phyloP scores from a whole-genome alignment of 2,888 invertebrate genomes.

The Coenonympha arcania region DNA sequence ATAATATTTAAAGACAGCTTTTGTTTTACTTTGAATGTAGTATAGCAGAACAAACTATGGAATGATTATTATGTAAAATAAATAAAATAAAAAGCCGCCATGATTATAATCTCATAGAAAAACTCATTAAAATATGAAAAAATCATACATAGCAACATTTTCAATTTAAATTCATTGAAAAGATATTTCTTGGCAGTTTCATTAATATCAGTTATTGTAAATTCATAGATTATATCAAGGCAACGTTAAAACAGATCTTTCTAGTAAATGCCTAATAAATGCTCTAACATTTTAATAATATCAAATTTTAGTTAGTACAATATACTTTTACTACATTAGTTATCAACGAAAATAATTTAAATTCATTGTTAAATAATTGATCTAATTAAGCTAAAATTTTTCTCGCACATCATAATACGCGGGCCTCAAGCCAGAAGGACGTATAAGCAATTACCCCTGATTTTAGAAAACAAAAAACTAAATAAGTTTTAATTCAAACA shows the following conservation, averaged over 20 bases:
- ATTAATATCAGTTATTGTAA: neutral
- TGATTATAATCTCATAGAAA: too few relatives aligned
- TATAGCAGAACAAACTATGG: too few relatives aligned
- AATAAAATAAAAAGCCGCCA: too few relatives aligned
- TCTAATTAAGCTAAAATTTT: slow-evolving; percentile 12
- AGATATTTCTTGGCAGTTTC: neutral
- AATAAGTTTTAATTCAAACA: too few relatives aligned
- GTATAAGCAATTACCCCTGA: too few relatives aligned
- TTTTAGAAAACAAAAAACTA: too few relatives aligned
- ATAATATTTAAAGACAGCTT: too few relatives aligned
- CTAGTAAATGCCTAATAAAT: slow-evolving; percentile 17
- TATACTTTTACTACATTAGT: neutral
- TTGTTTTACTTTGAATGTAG: too few relatives aligned
- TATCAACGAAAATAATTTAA: slow-evolving; percentile 1
- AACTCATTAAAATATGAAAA: neutral
- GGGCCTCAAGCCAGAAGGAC: too few relatives aligned
- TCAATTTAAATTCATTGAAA: neutral
- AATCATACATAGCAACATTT: neutral
- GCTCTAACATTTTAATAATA: slow-evolving; percentile 2
- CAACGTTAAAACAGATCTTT: neutral
- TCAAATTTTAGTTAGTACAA: neutral
- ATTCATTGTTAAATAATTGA: slow-evolving; percentile 11
- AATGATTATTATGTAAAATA: too few relatives aligned
- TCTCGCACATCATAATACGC: neutral
- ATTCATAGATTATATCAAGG: neutral